Evolutionary conservation across 2,888 invertebrate species (phyloP).

Genomic region (Caenorhabditis virilis): DNA sequence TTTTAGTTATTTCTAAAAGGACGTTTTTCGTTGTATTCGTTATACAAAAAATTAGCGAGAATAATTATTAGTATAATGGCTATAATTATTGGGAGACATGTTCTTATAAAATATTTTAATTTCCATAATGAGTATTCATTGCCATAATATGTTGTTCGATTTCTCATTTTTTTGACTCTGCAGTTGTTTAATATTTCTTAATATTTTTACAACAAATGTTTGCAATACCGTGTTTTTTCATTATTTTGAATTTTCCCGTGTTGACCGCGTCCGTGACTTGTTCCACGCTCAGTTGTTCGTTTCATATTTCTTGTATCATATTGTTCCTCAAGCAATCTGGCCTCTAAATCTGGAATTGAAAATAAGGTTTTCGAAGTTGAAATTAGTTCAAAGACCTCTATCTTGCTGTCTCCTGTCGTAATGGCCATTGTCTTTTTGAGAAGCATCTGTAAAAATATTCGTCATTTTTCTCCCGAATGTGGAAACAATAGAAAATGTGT

Average conservation of each 20-base stretch:
- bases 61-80: slow-evolving; percentile 29
- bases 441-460: no score
- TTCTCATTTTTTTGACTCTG: slow-evolving; percentile 35
- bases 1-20: not conserved
- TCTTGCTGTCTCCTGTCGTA: not conserved
- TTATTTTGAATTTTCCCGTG: not conserved
- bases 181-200: slow-evolving; percentile 2
- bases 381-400: not conserved
- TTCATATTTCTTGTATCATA: slow-evolving; percentile 23
- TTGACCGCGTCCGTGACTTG: not conserved
- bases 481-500: not conserved
- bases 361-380: not conserved
- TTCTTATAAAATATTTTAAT: slow-evolving; percentile 44
- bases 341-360: slow-evolving; percentile 31
- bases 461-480: no score
- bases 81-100: slow-evolving; percentile 32
- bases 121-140: slow-evolving; percentile 37
- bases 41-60: slow-evolving; percentile 27
- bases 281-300: slow-evolving; percentile 13
- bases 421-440: no score
- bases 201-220: not conserved
- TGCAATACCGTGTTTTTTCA: not conserved
- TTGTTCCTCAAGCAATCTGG: slow-evolving; percentile 24
- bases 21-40: slow-evolving; percentile 7
- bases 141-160: slow-evolving; percentile 49